phyloP scores from a whole-genome alignment of 2,888 invertebrate genomes.

The Octodonta nipae region DNA sequence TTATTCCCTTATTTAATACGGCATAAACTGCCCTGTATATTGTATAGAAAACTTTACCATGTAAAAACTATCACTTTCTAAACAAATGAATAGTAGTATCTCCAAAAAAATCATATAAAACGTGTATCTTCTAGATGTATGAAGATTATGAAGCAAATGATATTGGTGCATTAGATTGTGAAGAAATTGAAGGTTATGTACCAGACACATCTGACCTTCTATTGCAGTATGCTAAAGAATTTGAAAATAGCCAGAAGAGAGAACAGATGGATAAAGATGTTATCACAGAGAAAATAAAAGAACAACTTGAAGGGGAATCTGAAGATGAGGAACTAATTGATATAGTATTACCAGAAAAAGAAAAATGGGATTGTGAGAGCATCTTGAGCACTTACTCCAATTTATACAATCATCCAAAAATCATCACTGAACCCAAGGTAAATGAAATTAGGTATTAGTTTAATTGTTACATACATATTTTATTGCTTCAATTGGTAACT shows the following conservation, averaged over 20 bases:
- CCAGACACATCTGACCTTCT: constrained; percentile 56
- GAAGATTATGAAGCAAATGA: constrained; percentile 78
- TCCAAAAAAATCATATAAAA: too few species aligned
- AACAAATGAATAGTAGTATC: too few species aligned
- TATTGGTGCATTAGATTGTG: constrained; percentile 77
- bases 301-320: constrained; percentile 15
- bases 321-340: constrained; percentile 43
- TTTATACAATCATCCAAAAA: constrained; percentile 80
- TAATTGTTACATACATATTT: too few species aligned
- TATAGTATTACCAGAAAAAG: constrained; percentile 48
- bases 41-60: too few species aligned
- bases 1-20: too few species aligned
- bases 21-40: too few species aligned
- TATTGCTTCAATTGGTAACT: too few species aligned
- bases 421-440: constrained; percentile 64
- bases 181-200: constrained; percentile 74
- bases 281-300: constrained; percentile 21
- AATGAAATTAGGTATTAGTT: too few species aligned
- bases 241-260: constrained; percentile 45
- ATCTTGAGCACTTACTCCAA: constrained; percentile 83
- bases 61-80: too few species aligned
- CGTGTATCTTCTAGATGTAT: constrained; percentile 48
- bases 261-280: constrained; percentile 44
- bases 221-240: constrained; percentile 60
- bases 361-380: constrained; percentile 84